Evolutionary conservation across 2,797 vertebrate genomes (phyloP), one percentile per base, ranked within the genome.

Genomic region (Enteromius mattozi): DNA sequence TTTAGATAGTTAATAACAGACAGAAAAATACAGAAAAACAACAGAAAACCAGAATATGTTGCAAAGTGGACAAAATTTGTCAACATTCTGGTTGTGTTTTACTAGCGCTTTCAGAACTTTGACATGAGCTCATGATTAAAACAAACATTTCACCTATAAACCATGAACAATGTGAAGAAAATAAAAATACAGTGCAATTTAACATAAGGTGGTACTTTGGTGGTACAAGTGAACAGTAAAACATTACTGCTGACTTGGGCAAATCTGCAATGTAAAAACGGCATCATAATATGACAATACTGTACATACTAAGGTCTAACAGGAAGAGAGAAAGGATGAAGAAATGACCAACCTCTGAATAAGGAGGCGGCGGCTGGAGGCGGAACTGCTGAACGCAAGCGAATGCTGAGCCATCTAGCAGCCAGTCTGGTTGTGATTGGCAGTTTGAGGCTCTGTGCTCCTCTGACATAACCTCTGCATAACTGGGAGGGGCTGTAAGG

Each of bases 321-420:
- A 59, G 33, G 30, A 47, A 6, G 1, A 16, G 40, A 51, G 35
- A 2, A 78, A 21, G 9, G 2, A 40, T 69, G 1, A 54, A 70
- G 35, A 76, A 70, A 54, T 6, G 0, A 68, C 85, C 65, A 35
- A 96, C 96, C 94, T 96, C 95, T 27, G 95, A 95, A 87, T 96
- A 96, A 51, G 96, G 90, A 51, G 96, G 95, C 0, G 96, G 95
- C 16, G 95, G 95, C 91, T 95, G 95, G 84, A 96, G 94, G 76
- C 92, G 91, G 90, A 96, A 96, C 82, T 95, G 94, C 66, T 95
- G 95, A 71, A 95, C 93, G 77, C 93, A 95, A 89, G 93, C 88
- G 82, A 95, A 94, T 80, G 94, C 79, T 8, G 93, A 93, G 63
- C 92, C 92, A 82, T 90, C 92, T 0, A 94, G 78, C 71, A 93